These are phyloP conservation scores for Empis stercorea DNA, from an alignment of 2,888 invertebrate species.

Conservation along the genomic window DNA sequence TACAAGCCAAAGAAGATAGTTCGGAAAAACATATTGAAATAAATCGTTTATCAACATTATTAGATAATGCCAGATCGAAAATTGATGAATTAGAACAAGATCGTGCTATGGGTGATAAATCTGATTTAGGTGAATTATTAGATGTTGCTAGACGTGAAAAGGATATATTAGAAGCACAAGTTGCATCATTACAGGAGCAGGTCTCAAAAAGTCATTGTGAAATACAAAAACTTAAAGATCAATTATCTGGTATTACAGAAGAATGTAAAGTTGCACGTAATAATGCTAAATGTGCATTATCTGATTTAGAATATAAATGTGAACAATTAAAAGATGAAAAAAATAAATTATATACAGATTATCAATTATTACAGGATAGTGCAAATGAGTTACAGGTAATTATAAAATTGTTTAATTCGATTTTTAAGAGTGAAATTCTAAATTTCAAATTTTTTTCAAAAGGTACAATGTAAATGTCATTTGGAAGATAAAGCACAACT, in stretches of 20 bases:
- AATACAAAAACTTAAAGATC: constrained; percentile 50
- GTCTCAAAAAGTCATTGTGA: constrained; percentile 56
- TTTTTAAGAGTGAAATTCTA: no score
- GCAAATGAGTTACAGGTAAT: constrained; percentile 49
- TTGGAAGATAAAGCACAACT: constrained; percentile 34
- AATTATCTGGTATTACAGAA: constrained; percentile 52
- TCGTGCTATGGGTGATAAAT: constrained; percentile 51
- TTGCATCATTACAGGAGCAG: constrained; percentile 55
- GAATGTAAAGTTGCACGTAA: constrained; percentile 67
- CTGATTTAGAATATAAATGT: constrained; percentile 68
- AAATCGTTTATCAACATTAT: constrained; percentile 56
- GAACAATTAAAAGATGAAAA: constrained; percentile 65
- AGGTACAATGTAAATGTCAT: constrained; percentile 35
- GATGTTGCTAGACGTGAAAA: constrained; percentile 58
- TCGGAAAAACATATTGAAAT: constrained; percentile 69
- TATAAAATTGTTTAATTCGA: constrained; percentile 19
- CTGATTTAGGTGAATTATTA: constrained; percentile 57
- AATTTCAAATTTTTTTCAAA: no score
- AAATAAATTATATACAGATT: constrained; percentile 51
- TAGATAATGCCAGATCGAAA: constrained; percentile 77
- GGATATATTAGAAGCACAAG: constrained; percentile 54
- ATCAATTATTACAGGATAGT: constrained; percentile 61
- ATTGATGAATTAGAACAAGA: constrained; percentile 59
- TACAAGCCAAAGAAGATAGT: constrained; percentile 57
- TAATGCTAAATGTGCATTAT: constrained; percentile 74